Evolutionary conservation across 2,888 invertebrate genomes (phyloP).

Genomic region (Megamerina dolium): DNA sequence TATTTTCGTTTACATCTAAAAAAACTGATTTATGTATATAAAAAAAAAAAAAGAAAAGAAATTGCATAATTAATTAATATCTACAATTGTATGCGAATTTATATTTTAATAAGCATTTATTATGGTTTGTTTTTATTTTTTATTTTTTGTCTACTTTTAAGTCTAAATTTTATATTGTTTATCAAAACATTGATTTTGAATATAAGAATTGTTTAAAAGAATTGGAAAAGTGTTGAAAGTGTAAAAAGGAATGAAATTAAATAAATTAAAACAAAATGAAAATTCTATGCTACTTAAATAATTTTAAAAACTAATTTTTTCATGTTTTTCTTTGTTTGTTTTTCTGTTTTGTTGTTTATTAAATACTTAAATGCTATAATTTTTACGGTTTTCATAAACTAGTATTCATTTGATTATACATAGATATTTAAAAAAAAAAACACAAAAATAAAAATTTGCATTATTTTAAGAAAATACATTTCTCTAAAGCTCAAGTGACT

Average conservation of each 20-base stretch:
- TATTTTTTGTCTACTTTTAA: conserved; percentile 2
- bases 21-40: conserved; percentile 24
- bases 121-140: neutral
- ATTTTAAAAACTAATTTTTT: conserved; percentile 1
- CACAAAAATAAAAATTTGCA: no score
- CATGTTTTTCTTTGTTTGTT: neutral
- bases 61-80: conserved; percentile 24
- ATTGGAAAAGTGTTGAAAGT: conserved; percentile 10
- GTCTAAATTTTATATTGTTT: conserved; percentile 12
- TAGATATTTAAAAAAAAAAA: no score
- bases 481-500: conserved; percentile 47
- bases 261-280: no score
- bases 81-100: conserved; percentile 26
- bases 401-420: no score
- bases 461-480: conserved; percentile 15
- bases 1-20: conserved; percentile 24
- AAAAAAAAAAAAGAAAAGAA: conserved; percentile 19
- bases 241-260: no score
- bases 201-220: conserved; percentile 10
- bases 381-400: conserved; percentile 3
- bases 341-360: conserved; percentile 17
- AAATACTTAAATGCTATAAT: conserved; percentile 36
- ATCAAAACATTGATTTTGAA: conserved; percentile 1
- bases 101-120: conserved; percentile 13
- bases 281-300: neutral